Evolutionary conservation across 2,797 vertebrate genomes (phyloP).

Genomic region (Lindbergichthys nudifrons): DNA sequence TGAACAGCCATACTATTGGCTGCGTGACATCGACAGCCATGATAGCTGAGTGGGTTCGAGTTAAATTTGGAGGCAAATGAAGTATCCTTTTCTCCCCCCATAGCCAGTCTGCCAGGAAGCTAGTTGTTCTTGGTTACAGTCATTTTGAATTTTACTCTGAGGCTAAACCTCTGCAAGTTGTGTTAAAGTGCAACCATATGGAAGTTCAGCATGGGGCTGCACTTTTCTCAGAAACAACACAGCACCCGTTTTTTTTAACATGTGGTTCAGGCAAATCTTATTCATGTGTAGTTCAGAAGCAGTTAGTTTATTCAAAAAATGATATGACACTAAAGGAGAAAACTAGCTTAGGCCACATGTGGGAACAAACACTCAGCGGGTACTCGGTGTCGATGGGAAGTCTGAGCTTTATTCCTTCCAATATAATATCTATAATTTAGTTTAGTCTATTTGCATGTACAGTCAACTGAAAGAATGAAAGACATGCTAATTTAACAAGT

Average conservation of each 20-base stretch:
- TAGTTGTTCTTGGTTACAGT: constrained; percentile 41
- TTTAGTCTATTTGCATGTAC: constrained; percentile 54
- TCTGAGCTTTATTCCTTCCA: constrained; percentile 35
- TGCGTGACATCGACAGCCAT: constrained; percentile 62
- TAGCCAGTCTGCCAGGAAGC: constrained; percentile 34
- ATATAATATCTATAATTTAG: constrained; percentile 49
- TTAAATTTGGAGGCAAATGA: constrained; percentile 72
- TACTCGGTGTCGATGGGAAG: constrained; percentile 39
- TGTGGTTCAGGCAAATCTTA: constrained; percentile 19
- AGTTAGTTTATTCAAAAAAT: constrained; percentile 34
- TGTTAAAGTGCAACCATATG: constrained; percentile 36
- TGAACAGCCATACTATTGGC: constrained; percentile 66
- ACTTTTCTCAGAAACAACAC: background rate
- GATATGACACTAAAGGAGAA: constrained; percentile 40
- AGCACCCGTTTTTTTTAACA: constrained; percentile 5
- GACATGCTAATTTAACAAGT: constrained; percentile 51
- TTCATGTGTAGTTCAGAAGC: constrained; percentile 22
- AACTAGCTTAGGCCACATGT: constrained; percentile 43
- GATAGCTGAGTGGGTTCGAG: constrained; percentile 71
- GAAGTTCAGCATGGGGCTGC: constrained; percentile 23
- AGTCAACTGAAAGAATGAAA: constrained; percentile 44
- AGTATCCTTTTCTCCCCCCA: constrained; percentile 22
- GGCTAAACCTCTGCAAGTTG: constrained; percentile 35
- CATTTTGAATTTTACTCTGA: constrained; percentile 42
- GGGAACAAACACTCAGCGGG: constrained; percentile 55